Evolutionary conservation across 2,113 vertebrate genomes (phyloP).

Genomic region (Poicephalus gulielmi): DNA sequence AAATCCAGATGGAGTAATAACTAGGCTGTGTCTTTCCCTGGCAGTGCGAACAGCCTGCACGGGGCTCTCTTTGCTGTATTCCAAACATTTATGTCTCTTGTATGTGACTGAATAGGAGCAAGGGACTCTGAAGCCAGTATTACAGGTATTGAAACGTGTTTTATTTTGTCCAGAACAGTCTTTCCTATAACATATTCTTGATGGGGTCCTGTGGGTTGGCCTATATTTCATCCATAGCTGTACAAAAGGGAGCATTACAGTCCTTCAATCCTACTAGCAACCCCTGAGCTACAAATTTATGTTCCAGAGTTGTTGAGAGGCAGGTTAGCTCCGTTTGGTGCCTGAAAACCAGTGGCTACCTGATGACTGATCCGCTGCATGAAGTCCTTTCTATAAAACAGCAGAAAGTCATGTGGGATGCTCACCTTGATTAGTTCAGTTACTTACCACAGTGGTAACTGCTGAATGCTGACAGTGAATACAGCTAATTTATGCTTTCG

Average conservation of each 20-base stretch:
- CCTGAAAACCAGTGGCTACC: background rate
- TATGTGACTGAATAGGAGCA: background rate
- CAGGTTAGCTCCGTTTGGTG: background rate
- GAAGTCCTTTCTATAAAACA: background rate
- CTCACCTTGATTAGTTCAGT: background rate
- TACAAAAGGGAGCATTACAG: background rate
- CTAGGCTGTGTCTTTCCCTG: background rate
- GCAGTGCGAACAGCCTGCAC: background rate
- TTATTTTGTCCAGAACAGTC: background rate
- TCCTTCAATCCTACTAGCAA: background rate
- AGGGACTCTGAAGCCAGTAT: background rate
- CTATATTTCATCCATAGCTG: background rate
- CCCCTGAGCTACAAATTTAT: background rate
- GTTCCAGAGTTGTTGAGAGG: background rate
- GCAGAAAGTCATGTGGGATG: background rate
- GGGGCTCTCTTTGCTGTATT: background rate
- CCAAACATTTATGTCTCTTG: background rate
- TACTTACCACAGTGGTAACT: background rate
- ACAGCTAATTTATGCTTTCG: background rate
- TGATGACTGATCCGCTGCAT: background rate
- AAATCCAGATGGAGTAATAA: background rate
- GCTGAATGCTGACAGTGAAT: slow-evolving; percentile 30
- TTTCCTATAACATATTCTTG: background rate
- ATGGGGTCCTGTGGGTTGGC: background rate
- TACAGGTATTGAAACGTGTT: background rate